A percentile compares a stretch with the other conserved stretches of the same genome.
Conservation (phyloP, 2,113 vertebrate species). For the Toxostoma redivivum region DNA sequence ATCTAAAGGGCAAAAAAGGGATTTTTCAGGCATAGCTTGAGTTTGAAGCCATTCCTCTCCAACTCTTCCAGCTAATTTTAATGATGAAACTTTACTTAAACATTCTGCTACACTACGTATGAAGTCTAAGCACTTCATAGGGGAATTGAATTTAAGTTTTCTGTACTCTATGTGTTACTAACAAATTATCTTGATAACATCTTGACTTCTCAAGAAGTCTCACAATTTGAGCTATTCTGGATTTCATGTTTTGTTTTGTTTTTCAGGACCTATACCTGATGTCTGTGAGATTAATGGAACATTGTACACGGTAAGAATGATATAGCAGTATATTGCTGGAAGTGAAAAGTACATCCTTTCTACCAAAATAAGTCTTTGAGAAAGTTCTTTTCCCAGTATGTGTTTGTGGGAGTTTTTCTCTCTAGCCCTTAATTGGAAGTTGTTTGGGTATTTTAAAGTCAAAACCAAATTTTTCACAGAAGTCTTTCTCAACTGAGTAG, state of each 20-base stretch:
- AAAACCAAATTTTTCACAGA: background rate
- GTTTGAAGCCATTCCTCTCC: background rate
- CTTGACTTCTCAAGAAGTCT: background rate
- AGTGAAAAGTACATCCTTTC: background rate
- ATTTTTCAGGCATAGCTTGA: background rate
- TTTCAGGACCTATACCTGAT: conserved; percentile 64
- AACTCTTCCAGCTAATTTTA: background rate
- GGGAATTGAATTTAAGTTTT: background rate
- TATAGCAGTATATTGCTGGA: background rate
- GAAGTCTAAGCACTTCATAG: background rate
- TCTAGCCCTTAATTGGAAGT: background rate
- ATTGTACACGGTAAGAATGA: conserved; percentile 68
- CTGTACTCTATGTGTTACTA: background rate
- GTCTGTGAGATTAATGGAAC: conserved; percentile 71
- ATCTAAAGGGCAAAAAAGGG: background rate
- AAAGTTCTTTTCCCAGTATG: background rate
- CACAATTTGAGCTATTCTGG: background rate
- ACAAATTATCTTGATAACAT: background rate
- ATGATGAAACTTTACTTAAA: background rate
- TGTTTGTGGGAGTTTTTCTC: background rate
- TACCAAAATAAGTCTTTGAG: background rate
- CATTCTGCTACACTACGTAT: background rate
- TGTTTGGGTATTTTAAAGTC: background rate
- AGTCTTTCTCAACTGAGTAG: background rate
- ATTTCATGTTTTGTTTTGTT: background rate